phyloP scores from a whole-genome alignment of 2,888 invertebrate species.

The Gerosis bhagava region DNA sequence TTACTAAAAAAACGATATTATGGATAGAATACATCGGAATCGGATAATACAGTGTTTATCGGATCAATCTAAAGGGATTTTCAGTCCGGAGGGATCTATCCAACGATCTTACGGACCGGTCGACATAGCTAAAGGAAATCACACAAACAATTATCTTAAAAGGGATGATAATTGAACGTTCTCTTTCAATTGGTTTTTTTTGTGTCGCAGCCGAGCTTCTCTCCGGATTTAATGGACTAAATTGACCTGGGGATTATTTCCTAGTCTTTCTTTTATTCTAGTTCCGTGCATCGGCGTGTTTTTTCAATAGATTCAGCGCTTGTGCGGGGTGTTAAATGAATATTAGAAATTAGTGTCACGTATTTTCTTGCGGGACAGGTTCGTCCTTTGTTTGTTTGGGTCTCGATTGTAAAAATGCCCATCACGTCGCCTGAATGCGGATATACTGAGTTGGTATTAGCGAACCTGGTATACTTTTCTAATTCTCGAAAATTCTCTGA shows the following conservation, averaged over 20 bases:
- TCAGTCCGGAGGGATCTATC: conserved; percentile 14
- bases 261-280: conserved; percentile 1
- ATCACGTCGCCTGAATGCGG: conserved; percentile 52
- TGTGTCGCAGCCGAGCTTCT: conserved; percentile 1
- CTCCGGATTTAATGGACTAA: conserved; percentile 8
- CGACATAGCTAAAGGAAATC: conserved; percentile 13
- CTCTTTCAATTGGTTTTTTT: conserved; percentile 13
- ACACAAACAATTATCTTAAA: conserved; percentile 27
- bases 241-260: conserved; percentile 10
- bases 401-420: conserved; percentile 45
- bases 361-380: conserved; percentile 46
- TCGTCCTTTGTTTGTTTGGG: conserved; percentile 46
- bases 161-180: conserved; percentile 22
- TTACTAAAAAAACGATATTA: no score
- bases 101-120: conserved; percentile 9
- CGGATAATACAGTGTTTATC: conserved; percentile 21
- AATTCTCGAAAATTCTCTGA: conserved; percentile 28
- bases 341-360: conserved; percentile 45
- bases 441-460: conserved; percentile 52
- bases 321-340: conserved; percentile 16
- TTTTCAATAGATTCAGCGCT: conserved; percentile 17
- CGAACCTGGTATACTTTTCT: conserved; percentile 42
- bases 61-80: conserved; percentile 21
- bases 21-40: no score
- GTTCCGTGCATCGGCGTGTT: conserved; percentile 1